Conservation (phyloP, 2,797 vertebrate species). For the Peromyscus nudipes region DNA sequence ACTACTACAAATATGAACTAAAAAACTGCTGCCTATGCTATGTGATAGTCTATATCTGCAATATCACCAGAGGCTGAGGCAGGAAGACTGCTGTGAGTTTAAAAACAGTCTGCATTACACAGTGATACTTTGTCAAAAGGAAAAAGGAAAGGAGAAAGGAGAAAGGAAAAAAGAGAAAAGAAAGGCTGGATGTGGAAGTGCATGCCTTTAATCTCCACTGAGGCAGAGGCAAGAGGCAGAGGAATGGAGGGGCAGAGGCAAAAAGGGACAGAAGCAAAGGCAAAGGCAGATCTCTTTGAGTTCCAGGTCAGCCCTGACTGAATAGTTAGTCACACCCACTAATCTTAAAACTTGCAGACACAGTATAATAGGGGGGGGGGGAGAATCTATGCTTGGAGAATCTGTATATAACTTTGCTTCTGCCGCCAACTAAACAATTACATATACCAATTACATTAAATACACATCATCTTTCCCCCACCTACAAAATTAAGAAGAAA, state of each 20-base stretch:
- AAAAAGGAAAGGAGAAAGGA: no score
- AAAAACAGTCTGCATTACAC: not conserved
- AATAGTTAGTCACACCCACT: not conserved
- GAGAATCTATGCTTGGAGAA: conserved; percentile 30
- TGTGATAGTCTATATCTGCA: not conserved
- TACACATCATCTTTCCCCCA: not conserved
- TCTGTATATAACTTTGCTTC: conserved; percentile 37
- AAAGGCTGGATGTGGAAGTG: not conserved
- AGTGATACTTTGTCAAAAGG: not conserved
- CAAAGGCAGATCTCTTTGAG: no score
- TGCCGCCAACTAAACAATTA: not conserved
- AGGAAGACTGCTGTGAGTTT: not conserved
- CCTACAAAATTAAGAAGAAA: conserved; percentile 50
- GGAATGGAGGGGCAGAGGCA: no score
- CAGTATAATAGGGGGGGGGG: not conserved
- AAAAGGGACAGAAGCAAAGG: no score
- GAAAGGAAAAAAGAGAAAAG: no score
- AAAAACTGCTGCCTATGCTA: conserved; percentile 16
- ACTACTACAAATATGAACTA: conserved; percentile 35
- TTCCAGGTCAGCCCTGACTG: not conserved
- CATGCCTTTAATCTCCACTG: not conserved
- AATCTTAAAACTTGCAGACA: conserved; percentile 44
- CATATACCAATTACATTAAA: not conserved
- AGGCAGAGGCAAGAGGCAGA: not conserved
- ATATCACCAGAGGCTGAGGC: not conserved